Conservation (phyloP, 2,797 vertebrate species). For the Thalassophryne amazonica region DNA sequence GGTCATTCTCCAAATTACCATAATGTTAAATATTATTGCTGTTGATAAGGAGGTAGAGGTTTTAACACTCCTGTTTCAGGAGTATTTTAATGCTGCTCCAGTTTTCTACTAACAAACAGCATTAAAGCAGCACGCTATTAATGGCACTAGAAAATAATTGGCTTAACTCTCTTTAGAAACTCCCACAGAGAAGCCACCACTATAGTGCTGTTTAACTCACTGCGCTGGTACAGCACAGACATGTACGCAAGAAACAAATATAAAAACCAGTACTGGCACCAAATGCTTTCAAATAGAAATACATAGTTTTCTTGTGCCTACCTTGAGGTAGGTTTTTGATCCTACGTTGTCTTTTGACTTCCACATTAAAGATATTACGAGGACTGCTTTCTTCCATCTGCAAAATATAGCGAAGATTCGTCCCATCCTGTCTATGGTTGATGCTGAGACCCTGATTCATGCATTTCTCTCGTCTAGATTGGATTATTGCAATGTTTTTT, state of each 20-base stretch:
- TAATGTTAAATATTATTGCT: constrained; percentile 25
- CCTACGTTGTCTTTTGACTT: no score
- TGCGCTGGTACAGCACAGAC: constrained; percentile 39
- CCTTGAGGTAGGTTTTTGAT: no score
- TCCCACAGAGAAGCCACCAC: constrained; percentile 51
- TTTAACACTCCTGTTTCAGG: constrained; percentile 19
- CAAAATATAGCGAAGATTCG: no score
- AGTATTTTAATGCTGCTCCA: constrained; percentile 15
- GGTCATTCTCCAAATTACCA: constrained; percentile 19
- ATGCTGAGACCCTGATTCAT: no score
- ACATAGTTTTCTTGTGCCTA: no score
- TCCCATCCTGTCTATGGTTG: no score
- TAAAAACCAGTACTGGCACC: no score
- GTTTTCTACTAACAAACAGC: constrained; percentile 32
- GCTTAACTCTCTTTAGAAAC: constrained; percentile 58
- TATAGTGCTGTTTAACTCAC: constrained; percentile 39
- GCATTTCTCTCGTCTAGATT: no score
- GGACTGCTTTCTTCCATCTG: no score
- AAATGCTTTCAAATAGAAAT: no score
- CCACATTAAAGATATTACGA: no score
- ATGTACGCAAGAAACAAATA: constrained; percentile 46
- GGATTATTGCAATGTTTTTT: no score
- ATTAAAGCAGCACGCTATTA: constrained; percentile 51
- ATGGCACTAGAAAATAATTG: constrained; percentile 58
- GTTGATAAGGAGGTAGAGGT: constrained; percentile 24